These are phyloP conservation scores for Andinoacara biseriatus DNA, from an alignment of 2,113 vertebrate species.

Conservation along the genomic window DNA sequence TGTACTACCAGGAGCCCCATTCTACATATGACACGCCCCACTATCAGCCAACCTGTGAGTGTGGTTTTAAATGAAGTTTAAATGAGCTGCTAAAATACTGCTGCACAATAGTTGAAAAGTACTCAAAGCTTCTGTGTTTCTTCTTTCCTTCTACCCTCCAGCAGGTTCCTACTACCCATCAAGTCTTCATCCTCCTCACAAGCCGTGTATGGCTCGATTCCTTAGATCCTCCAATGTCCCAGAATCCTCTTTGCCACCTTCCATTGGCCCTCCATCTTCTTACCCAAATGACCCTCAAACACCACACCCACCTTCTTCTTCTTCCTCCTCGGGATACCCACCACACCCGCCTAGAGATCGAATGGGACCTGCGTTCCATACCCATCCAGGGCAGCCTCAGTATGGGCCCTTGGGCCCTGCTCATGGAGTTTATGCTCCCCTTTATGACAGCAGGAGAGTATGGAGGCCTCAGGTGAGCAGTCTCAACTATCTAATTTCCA, in stretches of 20 bases:
- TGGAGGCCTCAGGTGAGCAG: slow-evolving; percentile 88
- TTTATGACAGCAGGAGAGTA: slow-evolving; percentile 94
- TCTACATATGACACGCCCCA: slow-evolving; percentile 86
- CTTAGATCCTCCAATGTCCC: slow-evolving; percentile 89
- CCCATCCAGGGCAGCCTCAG: slow-evolving; percentile 82
- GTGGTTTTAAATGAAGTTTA: background rate
- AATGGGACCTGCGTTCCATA: slow-evolving; percentile 85
- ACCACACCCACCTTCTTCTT: slow-evolving; percentile 75
- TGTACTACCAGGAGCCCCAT: slow-evolving; percentile 90
- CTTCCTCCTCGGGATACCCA: slow-evolving; percentile 85
- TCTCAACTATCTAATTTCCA: background rate
- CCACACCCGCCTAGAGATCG: slow-evolving; percentile 86
- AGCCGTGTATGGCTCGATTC: slow-evolving; percentile 90
- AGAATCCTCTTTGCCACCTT: slow-evolving; percentile 89
- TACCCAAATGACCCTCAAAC: slow-evolving; percentile 62
- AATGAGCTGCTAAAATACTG: background rate
- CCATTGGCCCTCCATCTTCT: slow-evolving; percentile 76
- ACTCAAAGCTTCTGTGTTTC: background rate
- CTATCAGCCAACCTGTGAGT: slow-evolving; percentile 88
- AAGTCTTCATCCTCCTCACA: slow-evolving; percentile 87
- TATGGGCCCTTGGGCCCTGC: slow-evolving; percentile 86
- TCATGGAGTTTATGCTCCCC: slow-evolving; percentile 91
- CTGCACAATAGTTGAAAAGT: background rate
- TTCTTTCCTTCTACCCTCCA: slow-evolving; percentile 61
- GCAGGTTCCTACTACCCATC: slow-evolving; percentile 88